These are phyloP conservation scores for Acrobasis suavella DNA, from an alignment of 2,888 invertebrate genomes.

Conservation along the genomic window DNA sequence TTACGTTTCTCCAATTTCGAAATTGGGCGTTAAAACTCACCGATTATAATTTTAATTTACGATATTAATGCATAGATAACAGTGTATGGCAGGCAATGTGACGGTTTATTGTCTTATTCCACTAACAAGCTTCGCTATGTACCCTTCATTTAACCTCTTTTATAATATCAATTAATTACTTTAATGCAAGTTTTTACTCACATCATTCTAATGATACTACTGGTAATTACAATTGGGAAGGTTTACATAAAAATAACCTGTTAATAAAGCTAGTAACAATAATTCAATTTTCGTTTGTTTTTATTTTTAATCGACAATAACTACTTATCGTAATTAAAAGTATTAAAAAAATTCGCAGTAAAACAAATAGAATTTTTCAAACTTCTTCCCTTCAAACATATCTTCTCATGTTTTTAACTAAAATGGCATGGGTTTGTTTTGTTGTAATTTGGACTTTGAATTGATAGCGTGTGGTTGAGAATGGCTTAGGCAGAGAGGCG, in stretches of 20 bases:
- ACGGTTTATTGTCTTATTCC: slow-evolving; percentile 56
- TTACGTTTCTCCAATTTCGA: slow-evolving; percentile 73
- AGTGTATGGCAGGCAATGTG: slow-evolving; percentile 53
- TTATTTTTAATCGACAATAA: slow-evolving; percentile 29
- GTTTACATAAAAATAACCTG: not conserved
- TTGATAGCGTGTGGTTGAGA: slow-evolving; percentile 37
- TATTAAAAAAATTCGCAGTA: slow-evolving; percentile 62
- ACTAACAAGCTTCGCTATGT: slow-evolving; percentile 62
- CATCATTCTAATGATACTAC: not conserved
- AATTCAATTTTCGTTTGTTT: not conserved
- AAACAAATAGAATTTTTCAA: slow-evolving; percentile 78
- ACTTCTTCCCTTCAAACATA: slow-evolving; percentile 69
- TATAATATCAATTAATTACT: slow-evolving; percentile 27
- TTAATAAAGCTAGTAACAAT: too few species aligned
- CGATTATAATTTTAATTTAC: slow-evolving; percentile 77
- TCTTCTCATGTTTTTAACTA: slow-evolving; percentile 74
- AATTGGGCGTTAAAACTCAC: slow-evolving; percentile 76
- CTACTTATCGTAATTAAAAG: slow-evolving; percentile 48
- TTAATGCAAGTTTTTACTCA: slow-evolving; percentile 12
- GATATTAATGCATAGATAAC: slow-evolving; percentile 65
- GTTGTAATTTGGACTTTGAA: slow-evolving; percentile 41
- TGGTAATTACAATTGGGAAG: not conserved
- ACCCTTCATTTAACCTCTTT: slow-evolving; percentile 42
- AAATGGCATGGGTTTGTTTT: slow-evolving; percentile 38
- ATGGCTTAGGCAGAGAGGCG: slow-evolving; percentile 28